Evolutionary conservation across 2,113 vertebrate genomes (phyloP).

Genomic region (Rhipidura dahli): DNA sequence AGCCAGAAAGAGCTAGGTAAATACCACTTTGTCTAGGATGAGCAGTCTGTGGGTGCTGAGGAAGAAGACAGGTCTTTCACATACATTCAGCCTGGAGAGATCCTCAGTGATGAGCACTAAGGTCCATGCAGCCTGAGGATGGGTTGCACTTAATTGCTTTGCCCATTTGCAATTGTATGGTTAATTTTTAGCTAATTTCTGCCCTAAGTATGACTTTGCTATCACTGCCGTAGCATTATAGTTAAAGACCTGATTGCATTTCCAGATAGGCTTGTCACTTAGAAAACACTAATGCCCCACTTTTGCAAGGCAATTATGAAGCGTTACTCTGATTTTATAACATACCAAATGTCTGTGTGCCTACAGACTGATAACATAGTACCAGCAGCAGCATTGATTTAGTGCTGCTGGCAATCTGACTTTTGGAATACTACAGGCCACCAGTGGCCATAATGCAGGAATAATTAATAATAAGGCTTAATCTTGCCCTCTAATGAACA

Average conservation of each 20-base stretch:
- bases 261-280: conserved; percentile 39
- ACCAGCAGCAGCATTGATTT: conserved; percentile 36
- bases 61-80: neutral
- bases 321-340: conserved; percentile 44
- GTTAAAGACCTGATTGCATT: conserved; percentile 9
- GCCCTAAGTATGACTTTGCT: neutral
- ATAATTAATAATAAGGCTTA: conserved; percentile 57
- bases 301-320: conserved; percentile 55
- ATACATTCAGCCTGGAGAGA: neutral
- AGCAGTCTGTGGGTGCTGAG: neutral
- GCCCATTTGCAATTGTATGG: conserved; percentile 2
- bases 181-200: conserved; percentile 51
- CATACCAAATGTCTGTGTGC: conserved; percentile 16
- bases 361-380: conserved; percentile 49
- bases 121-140: neutral
- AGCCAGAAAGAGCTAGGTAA: neutral
- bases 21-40: neutral
- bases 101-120: neutral
- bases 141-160: conserved; percentile 30
- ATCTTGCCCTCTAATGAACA: conserved; percentile 16
- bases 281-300: conserved; percentile 49
- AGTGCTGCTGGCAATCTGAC: conserved; percentile 31
- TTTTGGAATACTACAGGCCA: conserved; percentile 37
- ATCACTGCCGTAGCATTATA: neutral
- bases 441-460: neutral